Evolutionary conservation across 2,797 vertebrate species (phyloP).

Genomic region (Onychomys torridus): DNA sequence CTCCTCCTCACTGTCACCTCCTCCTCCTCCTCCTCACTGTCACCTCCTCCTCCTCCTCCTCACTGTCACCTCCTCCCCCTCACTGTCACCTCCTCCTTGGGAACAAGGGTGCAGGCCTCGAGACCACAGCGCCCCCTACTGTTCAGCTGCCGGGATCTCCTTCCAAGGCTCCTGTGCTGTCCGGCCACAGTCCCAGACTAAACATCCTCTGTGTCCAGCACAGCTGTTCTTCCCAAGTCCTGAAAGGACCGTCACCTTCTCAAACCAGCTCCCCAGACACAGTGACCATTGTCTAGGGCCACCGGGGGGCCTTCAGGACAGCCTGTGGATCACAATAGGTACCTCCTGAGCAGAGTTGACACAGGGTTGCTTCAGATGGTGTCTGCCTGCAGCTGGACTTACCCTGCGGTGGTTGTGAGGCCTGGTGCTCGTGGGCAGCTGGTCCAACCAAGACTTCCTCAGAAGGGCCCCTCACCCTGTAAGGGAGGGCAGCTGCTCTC

Average conservation of each 20-base stretch:
- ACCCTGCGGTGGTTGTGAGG: not conserved
- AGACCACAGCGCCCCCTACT: slow-evolving; percentile 85
- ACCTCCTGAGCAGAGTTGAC: slow-evolving; percentile 73
- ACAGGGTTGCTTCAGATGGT: fast-evolving
- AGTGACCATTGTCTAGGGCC: not conserved
- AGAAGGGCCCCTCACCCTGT: not conserved
- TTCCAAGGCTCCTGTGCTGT: not conserved
- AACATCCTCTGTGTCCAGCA: not conserved
- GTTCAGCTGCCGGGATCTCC: not conserved
- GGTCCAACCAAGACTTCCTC: not conserved
- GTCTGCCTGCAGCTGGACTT: not conserved
- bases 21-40: too few relatives aligned
- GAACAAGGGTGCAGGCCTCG: not conserved
- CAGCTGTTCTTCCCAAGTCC: not conserved
- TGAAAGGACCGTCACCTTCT: not conserved
- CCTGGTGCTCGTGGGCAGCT: not conserved
- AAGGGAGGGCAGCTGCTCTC: not conserved
- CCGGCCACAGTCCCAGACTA: not conserved
- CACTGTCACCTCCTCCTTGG: not conserved
- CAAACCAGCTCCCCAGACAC: not conserved
- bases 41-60: too few relatives aligned
- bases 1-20: too few relatives aligned
- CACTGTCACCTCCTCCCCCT: not conserved
- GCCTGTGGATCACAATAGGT: not conserved
- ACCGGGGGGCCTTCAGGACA: too few relatives aligned